Evolutionary conservation across 2,797 vertebrate genomes (phyloP), one percentile per base, ranked within the genome.

Genomic region (Poecilia picta): DNA sequence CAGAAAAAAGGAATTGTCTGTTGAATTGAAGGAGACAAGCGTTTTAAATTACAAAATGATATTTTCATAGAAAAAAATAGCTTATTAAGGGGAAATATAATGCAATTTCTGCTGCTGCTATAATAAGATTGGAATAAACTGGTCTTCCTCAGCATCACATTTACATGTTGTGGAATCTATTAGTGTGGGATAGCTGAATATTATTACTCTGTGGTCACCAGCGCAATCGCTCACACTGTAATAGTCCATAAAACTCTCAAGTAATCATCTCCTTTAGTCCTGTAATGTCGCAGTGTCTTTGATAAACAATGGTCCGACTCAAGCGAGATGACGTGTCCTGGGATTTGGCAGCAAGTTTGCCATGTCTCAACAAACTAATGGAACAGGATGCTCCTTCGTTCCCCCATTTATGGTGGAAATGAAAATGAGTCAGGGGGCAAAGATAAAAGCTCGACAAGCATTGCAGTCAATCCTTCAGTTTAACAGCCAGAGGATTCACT

Each of bases 381-480:
- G 86, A 80, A 41, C 46, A 62, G 83, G 85, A 92, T 89, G 89
- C 79, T 0, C 75, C 87, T 89, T 85, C 72, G 78, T 87, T 86
- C 89, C 85, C 89, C 83, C 86, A 85, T 90, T 93, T 90, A 89
- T 83, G 80, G 85, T 78, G 85, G 87, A 89, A 89, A 94, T 91
- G 91, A 93, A 94, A 94, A 94, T 95, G 93, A 95, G 93, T 94
- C 92, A 93, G 91, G 88, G 86, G 81, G 86, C 28, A 93, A 90
- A 94, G 94, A 95, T 95, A 94, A 93, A 93, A 93, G 93, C 89
- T 85, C 86, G 90, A 94, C 93, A 94, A 91, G 91, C 87, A 88
- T 84, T 81, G 79, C 86, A 91, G 91, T 91, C 91, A 89, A 93
- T 95, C 90, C 81, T 91, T 95, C 89, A 93, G 92, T 94, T 95